Base-by-base conservation (phyloP, 2,888 invertebrate genomes). In the Anagyrus pseudococci region DNA sequence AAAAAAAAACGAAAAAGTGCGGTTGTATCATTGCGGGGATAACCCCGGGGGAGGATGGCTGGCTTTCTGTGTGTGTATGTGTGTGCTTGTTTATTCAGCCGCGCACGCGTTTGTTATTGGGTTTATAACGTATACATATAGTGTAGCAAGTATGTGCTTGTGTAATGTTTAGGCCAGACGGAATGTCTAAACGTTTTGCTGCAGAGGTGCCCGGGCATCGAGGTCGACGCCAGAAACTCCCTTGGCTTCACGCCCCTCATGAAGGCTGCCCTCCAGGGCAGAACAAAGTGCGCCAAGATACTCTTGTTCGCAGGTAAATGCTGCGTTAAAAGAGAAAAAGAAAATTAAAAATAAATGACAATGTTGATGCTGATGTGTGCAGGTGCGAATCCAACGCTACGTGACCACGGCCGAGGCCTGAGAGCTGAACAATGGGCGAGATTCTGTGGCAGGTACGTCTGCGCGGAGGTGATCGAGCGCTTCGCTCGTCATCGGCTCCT, bases 351-450 rank as follows among this genome's bases (percentile, higher is more conserved):
- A 2, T 43, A 7, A 15, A 46, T 20, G n/a, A 33, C 29, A 33
- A 10, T 17, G 15, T 19, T 15, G 41, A n/a, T n/a, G n/a, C n/a
- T n/a, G n/a, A n/a, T n/a, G n/a, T n/a, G n/a, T 10, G 8, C 19
- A 90, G 90, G 89, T 68, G 89, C 90, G 13, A 89, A 88, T 73
- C 88, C 89, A 4, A 85, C 87, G 13, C 81, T 88, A 67, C 82
- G 88, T 50, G 91, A 91, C 77, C 84, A 85, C 69, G 88, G 89
- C 1, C 83, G 90, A 50, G 87, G 88, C 15, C 80, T 90, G 47
- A 84, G 88, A 62, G 89, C 91, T 0, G 88, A 89, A 71, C 89
- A 91, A 77, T 91, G 91, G 91, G 90, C 91, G 1, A 81, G 87
- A 68, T 89, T 87, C 76, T 90, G 90, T 74, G 89, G 90, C 13